phyloP scores from a whole-genome alignment of 2,113 vertebrate species.

The Vulpes lagopus region DNA sequence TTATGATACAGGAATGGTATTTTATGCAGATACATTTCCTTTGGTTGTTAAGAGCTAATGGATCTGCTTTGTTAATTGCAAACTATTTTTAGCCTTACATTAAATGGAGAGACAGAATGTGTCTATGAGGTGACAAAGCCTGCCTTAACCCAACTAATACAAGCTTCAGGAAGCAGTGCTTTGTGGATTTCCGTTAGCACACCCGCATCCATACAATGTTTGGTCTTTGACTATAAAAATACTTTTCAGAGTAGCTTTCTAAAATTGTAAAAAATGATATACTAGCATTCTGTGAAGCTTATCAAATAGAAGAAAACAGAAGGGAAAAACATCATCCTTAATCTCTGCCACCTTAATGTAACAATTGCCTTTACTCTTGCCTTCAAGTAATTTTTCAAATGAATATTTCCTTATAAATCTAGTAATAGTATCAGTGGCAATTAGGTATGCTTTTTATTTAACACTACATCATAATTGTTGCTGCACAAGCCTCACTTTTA shows the following conservation, averaged over 20 bases:
- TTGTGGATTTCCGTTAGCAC: neutral
- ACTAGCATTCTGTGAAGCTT: neutral
- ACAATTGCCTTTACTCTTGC: neutral
- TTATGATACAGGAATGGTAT: neutral
- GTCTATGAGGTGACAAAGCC: neutral
- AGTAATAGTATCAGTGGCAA: neutral
- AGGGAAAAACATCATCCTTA: neutral
- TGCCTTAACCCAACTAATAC: neutral
- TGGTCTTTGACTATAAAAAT: neutral
- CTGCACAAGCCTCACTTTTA: neutral
- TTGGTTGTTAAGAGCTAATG: constrained; percentile 34
- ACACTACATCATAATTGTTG: neutral
- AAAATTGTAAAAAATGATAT: neutral
- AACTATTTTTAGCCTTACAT: neutral
- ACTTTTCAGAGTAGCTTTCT: neutral
- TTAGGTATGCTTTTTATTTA: neutral
- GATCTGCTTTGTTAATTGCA: constrained; percentile 13
- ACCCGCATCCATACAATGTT: neutral
- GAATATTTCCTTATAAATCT: neutral
- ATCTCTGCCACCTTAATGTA: neutral
- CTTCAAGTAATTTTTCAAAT: constrained; percentile 27
- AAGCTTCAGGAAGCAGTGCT: neutral
- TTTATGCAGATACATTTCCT: neutral
- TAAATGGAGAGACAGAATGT: neutral
- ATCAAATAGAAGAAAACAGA: neutral